Base-by-base conservation (phyloP, 2,113 vertebrate species). In the Thomomys bottae region DNA sequence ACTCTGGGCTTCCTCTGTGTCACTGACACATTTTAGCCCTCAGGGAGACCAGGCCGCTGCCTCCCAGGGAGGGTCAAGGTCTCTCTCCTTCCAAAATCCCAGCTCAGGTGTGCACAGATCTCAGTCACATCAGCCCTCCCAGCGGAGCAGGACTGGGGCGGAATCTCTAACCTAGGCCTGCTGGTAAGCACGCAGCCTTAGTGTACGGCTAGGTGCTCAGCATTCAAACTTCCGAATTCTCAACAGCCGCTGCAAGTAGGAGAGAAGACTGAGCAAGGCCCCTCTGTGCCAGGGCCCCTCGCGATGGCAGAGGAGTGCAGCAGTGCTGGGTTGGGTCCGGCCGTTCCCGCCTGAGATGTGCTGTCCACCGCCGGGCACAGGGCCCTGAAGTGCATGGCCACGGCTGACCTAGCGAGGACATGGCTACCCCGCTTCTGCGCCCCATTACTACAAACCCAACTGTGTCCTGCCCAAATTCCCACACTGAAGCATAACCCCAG, bases 251-350 rank as follows among this genome's bases (percentile, higher is more conserved):
- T 4, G 34, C 57, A 1, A 0, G 1, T 32, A 3, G 5, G 34
- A 67, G 64, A 32, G 1, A 63, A 38, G 20, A 32, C 66, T 28
- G 21, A 71, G 77, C n/a, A 45, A 34, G 67, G 10, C 40, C 72
- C 12, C 4, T 0, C 30, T 1, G 18, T 0, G 0, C 1, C 5
- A 34, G 79, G 72, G 63, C 21, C 4, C 28, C 12, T 32, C 0
- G 4, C 0, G 87, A 75, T 45, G 1, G 15, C 78, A 12, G 32
- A 83, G 42, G 23, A 4, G 3, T 17, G n/a, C 15, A 28, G 20
- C 1, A 21, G 42, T 23, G 34, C 38, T 5, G 30, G 0, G 2
- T 0, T 2, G 5, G 20, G 42, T 1, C 9, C 2, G 0, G 18
- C 15, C 32, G n/a, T 17, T 1, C 30, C 45, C 21, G 2, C 9